phyloP scores from a whole-genome alignment of 1,140 invertebrate species.

The Drosophila triauraria region DNA sequence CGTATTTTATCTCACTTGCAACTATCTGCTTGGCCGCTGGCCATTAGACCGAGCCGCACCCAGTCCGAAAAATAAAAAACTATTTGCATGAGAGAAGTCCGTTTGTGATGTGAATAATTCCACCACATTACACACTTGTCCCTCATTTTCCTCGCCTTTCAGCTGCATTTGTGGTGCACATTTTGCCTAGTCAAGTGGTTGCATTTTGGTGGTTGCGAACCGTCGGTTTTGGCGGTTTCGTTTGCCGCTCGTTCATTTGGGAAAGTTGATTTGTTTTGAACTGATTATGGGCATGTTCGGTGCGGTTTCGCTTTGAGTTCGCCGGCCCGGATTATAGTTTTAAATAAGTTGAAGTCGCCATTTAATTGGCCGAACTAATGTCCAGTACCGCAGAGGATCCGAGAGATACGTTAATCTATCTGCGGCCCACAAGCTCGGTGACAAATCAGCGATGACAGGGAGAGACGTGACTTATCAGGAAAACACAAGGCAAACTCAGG shows the following conservation, averaged over 20 bases:
- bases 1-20: slow-evolving; percentile 7
- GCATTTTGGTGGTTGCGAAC: slow-evolving; percentile 44
- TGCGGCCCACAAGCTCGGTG: slow-evolving; percentile 11
- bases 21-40: slow-evolving; percentile 31
- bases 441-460: slow-evolving; percentile 37
- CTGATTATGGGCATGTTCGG: slow-evolving; percentile 67
- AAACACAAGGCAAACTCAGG: slow-evolving; percentile 33
- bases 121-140: slow-evolving; percentile 35
- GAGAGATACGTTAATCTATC: slow-evolving; percentile 7
- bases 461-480: slow-evolving; percentile 68
- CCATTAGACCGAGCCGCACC: slow-evolving; percentile 28
- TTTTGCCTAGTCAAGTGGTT: slow-evolving; percentile 63
- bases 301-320: slow-evolving; percentile 64
- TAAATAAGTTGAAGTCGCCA: slow-evolving; percentile 59
- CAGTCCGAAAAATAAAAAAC: slow-evolving; percentile 25
- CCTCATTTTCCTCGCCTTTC: background rate
- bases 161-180: slow-evolving; percentile 40
- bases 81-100: slow-evolving; percentile 37
- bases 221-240: slow-evolving; percentile 45
- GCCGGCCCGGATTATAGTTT: slow-evolving; percentile 64
- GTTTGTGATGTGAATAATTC: slow-evolving; percentile 53
- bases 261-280: slow-evolving; percentile 75
- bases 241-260: slow-evolving; percentile 48
- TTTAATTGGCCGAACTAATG: slow-evolving; percentile 70
- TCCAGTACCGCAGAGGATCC: background rate